Conservation (phyloP, 2,888 invertebrate genomes). For the Calliphora vomitoria region DNA sequence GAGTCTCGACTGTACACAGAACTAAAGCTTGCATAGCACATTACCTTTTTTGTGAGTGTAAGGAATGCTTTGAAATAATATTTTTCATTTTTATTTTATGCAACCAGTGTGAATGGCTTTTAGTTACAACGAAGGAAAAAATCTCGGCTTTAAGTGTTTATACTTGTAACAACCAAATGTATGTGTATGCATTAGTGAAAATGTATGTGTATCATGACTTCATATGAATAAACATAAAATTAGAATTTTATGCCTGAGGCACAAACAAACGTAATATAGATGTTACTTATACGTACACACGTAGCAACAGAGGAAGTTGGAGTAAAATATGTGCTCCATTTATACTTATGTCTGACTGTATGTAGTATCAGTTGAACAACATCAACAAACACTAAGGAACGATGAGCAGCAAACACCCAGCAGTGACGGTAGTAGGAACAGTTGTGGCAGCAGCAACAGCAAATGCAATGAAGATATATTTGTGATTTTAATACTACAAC, state of each 20-base stretch:
- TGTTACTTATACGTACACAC: conserved; percentile 7
- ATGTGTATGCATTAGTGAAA: background rate
- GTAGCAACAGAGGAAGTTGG: background rate
- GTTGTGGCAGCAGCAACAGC: background rate
- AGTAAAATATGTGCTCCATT: conserved; percentile 41
- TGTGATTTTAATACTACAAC: conserved; percentile 28
- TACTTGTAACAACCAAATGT: background rate
- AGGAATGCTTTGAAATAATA: conserved; percentile 15
- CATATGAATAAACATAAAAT: conserved; percentile 62
- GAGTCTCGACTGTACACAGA: background rate
- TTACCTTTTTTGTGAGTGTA: conserved; percentile 22
- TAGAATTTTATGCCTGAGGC: conserved; percentile 63
- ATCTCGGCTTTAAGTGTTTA: conserved; percentile 6
- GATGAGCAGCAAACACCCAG: background rate
- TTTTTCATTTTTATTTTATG: conserved; percentile 33
- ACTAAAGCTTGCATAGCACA: background rate
- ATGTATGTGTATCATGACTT: conserved; percentile 22
- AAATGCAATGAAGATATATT: conserved; percentile 41
- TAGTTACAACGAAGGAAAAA: conserved; percentile 27
- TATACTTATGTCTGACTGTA: background rate
- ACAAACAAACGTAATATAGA: conserved; percentile 47
- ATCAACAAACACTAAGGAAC: conserved; percentile 5
- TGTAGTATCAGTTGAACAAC: background rate
- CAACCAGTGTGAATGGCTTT: conserved; percentile 37
- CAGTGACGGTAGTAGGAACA: background rate